Base-by-base conservation (phyloP, 1,140 invertebrate genomes). In the Drosophila fuyamai region DNA sequence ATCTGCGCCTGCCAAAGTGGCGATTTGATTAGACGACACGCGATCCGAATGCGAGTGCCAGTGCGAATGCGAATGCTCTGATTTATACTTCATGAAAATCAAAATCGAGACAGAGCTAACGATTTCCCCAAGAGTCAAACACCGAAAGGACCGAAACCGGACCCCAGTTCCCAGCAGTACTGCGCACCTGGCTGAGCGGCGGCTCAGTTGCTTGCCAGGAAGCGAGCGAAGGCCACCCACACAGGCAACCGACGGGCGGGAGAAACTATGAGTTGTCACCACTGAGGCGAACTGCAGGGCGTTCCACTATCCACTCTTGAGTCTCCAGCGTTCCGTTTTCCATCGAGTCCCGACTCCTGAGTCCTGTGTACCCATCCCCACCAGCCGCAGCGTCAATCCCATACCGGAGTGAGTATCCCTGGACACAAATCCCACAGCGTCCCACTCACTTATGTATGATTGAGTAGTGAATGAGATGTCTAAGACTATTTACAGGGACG, bases 11-110 rank as follows among this genome's bases (percentile, higher is more conserved):
- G 65, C 65, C 67, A 58, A 36, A 58, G 51, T 40, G 67, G 65
- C 67, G 43, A 70, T 57, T 57, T 12, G 62, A 68, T 65, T 70
- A 53, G 47, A 18, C 38, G 6, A 68, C 50, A 68, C 66, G 66
- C 62, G 61, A 63, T 46, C 54, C 32, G 32, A 44, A 32, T 47
- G 55, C 62, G 55, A 5, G 41, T 23, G 27, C n/a, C n/a, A 29
- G 27, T 29, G 2, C 27, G 27, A 29, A 2, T 58, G 27, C 61
- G 44, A 63, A 13, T 66, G 63, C 79, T 78, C 47, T 82, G 79
- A 74, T 82, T 82, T 82, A 74, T 60, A 82, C 67, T 82, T 82
- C 79, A 82, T 14, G 54, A 47, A 47, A 29, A 41, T 59, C 50
- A 55, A 56, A 53, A 62, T 66, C 54, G 51, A 77, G 48, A 38